Conservation (phyloP, 2,113 vertebrate species). For the Scophthalmus maximus region DNA sequence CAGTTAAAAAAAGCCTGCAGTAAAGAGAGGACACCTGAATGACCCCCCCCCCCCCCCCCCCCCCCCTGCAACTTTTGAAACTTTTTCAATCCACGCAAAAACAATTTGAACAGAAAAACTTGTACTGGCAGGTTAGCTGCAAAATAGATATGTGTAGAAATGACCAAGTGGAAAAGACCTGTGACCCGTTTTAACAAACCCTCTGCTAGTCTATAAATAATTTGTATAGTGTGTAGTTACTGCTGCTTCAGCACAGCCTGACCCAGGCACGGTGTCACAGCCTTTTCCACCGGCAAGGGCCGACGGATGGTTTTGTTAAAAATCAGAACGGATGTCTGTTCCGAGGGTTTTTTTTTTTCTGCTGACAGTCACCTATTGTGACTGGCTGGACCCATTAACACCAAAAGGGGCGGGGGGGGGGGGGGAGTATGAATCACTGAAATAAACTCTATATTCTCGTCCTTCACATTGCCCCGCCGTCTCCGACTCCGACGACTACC, state of each 20-base stretch:
- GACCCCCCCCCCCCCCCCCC: no score
- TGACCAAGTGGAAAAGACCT: background rate
- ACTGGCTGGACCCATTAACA: slow-evolving; percentile 38
- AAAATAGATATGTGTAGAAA: background rate
- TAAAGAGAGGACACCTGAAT: no score
- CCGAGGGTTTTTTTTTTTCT: slow-evolving; percentile 47
- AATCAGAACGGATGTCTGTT: slow-evolving; percentile 51
- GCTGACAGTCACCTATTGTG: slow-evolving; percentile 54
- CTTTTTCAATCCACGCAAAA: background rate
- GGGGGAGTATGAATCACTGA: slow-evolving; percentile 49
- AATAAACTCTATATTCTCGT: slow-evolving; percentile 15
- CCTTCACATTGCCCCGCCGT: background rate
- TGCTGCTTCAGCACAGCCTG: slow-evolving; percentile 43
- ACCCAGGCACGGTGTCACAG: slow-evolving; percentile 31
- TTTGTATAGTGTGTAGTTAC: slow-evolving; percentile 5
- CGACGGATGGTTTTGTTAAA: slow-evolving; percentile 44
- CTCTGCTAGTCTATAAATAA: slow-evolving; percentile 7
- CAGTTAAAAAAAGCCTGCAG: no score
- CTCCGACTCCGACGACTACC: background rate
- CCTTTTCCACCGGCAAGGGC: slow-evolving; percentile 31
- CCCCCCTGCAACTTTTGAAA: background rate
- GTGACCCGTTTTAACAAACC: slow-evolving; percentile 16
- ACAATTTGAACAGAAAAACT: background rate
- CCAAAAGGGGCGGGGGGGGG: slow-evolving; percentile 22
- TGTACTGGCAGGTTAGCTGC: background rate